Evolutionary conservation across 2,797 vertebrate species (phyloP).

Genomic region (Labroides dimidiatus): DNA sequence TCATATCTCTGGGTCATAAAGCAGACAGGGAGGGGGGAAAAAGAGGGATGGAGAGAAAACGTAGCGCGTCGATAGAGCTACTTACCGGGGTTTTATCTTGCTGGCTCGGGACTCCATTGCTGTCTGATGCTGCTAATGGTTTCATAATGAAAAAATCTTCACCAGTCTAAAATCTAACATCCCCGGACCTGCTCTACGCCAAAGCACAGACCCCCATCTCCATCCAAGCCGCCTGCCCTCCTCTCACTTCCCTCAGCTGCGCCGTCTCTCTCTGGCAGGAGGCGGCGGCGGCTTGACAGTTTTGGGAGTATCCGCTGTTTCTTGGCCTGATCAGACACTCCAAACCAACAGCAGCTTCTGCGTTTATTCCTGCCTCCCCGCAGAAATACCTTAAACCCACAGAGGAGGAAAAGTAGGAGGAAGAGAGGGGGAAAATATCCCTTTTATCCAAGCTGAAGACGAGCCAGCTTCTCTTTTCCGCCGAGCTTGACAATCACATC

Average conservation of each 20-base stretch:
- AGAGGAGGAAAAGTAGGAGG: neutral
- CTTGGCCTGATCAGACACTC: conserved; percentile 67
- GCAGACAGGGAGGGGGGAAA: conserved; percentile 8
- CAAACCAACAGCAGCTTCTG: conserved; percentile 43
- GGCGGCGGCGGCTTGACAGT: conserved; percentile 79
- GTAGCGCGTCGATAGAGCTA: conserved; percentile 75
- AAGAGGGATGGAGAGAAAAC: conserved; percentile 29
- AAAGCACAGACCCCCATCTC: conserved; percentile 58
- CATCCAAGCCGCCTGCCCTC: conserved; percentile 64
- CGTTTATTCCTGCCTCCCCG: conserved; percentile 76
- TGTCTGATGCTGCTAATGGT: conserved; percentile 95
- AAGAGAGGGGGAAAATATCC: conserved; percentile 14
- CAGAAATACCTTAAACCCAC: conserved; percentile 47
- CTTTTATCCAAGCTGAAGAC: conserved; percentile 51
- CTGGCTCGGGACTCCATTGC: conserved; percentile 98
- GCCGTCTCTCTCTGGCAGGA: conserved; percentile 53
- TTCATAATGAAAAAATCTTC: conserved; percentile 95
- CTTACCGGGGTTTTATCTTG: conserved; percentile 97
- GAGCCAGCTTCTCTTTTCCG: conserved; percentile 27
- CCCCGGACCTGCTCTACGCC: conserved; percentile 79
- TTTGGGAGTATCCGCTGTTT: conserved; percentile 85
- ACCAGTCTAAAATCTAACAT: conserved; percentile 91
- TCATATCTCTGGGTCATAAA: conserved; percentile 72
- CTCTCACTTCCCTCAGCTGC: conserved; percentile 39
- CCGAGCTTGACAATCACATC: conserved; percentile 66